Evolutionary conservation across 2,888 invertebrate genomes (phyloP), one percentile per base, ranked within the genome.

Genomic region (Invenusta paracnida): DNA sequence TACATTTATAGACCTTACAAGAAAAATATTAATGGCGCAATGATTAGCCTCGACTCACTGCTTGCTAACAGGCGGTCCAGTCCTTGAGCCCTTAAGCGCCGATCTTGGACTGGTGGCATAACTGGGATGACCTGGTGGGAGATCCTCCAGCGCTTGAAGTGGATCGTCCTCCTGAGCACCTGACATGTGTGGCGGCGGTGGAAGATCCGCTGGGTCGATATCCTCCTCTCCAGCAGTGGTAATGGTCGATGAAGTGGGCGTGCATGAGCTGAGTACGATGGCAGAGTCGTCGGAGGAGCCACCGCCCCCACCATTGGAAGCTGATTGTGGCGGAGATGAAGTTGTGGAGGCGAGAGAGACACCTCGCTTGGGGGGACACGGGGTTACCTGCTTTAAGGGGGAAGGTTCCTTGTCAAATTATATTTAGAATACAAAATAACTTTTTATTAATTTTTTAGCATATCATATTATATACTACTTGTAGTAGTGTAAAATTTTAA

Each of bases 61-160:
- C 73, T 84, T 84, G 84, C 73, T 84, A 1, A 84, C 73, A 25
- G 67, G 48, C 5, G 84, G 84, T 66, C 84, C 84, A 25, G 48
- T 31, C 73, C 84, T 48, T 0, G 67, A 73, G 17, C 84, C 84
- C 66, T 84, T 84, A n/a, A 84, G 81, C n/a, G 84, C 84, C 2
- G 84, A 84, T 17, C 84, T 48, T 29, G 84, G 84, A 67, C 84
- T 84, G 2, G 84, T 84, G 5, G 84, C 48, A 23, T 31, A 27
- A 79, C 23, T 27, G 23, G 79, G 79, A 23, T n/a, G 79, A 2
- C 23, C 23, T 27, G 79, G 79, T 5, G 79, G 79, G 29, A 79
- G 25, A 23, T 79, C 79, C 11, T 48, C 48, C 48, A 48, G 5
- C 11, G 11, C 48, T 27, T 25, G 11, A 23, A 13, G 11, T 25